Conservation (phyloP, 2,113 vertebrate genomes). For the Saccopteryx leptura region DNA sequence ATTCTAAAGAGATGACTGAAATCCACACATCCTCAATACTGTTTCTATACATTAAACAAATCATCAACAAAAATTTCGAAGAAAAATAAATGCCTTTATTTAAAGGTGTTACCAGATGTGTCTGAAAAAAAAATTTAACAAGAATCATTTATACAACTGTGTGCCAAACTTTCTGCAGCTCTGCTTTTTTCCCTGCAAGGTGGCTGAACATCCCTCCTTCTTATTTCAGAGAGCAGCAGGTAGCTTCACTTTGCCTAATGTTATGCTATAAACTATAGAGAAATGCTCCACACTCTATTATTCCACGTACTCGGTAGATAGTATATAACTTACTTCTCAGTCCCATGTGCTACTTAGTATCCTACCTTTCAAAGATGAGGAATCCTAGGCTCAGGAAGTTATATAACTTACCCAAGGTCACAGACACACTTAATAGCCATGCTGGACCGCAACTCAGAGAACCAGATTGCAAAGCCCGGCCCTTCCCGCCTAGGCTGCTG, state of each 20-base stretch:
- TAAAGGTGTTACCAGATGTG: not conserved
- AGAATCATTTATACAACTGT: not conserved
- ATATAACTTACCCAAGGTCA: not conserved
- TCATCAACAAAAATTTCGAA: not conserved
- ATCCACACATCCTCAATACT: not conserved
- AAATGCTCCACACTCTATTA: not conserved
- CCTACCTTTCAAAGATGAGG: slow-evolving; percentile 9
- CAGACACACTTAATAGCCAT: not conserved
- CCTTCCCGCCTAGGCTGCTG: not conserved
- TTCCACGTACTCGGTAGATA: not conserved
- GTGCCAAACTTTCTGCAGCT: not conserved
- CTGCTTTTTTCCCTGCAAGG: not conserved
- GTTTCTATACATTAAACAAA: slow-evolving; percentile 11
- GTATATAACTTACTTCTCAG: not conserved
- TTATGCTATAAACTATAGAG: not conserved
- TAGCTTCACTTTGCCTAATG: not conserved
- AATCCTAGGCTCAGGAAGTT: not conserved
- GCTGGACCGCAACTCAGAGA: not conserved
- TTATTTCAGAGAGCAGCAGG: not conserved
- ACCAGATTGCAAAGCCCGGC: not conserved
- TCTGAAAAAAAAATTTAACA: not conserved
- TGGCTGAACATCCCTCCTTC: not conserved
- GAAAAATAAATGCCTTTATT: slow-evolving; percentile 38
- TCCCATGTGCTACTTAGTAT: not conserved
- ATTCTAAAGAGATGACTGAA: not conserved